These are phyloP conservation scores for Rhopalosiphum maidis DNA, from an alignment of 1,140 invertebrate genomes.

Conservation along the genomic window DNA sequence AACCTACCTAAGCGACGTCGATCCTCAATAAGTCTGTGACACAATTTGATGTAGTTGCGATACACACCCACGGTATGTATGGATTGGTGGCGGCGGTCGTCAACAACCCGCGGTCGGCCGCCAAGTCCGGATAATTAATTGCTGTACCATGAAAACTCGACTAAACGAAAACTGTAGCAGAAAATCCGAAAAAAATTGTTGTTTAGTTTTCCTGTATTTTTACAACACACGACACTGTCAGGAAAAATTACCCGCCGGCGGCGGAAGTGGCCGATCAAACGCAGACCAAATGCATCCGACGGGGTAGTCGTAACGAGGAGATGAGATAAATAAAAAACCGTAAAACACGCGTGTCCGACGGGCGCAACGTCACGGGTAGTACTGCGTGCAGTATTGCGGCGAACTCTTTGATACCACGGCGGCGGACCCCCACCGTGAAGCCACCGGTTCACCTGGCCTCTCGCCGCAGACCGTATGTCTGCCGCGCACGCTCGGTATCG, in stretches of 20 bases:
- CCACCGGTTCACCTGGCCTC: constrained; percentile 49
- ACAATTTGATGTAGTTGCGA: not conserved
- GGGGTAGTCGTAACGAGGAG: not conserved
- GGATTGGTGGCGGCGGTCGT: not conserved
- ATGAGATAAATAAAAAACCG: not conserved
- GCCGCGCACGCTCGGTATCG: not conserved
- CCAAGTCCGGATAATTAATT: not conserved
- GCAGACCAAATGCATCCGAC: not conserved
- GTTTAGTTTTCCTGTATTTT: not conserved
- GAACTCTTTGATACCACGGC: not conserved
- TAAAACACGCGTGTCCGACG: not conserved
- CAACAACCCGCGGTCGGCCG: not conserved
- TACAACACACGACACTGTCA: not conserved
- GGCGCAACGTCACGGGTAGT: constrained; percentile 19
- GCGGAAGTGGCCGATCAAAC: not conserved
- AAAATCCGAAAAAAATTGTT: not conserved
- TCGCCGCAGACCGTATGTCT: constrained; percentile 42
- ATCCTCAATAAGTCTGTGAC: not conserved
- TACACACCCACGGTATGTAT: not conserved
- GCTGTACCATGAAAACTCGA: not conserved
- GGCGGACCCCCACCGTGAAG: not conserved
- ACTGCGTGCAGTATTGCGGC: constrained; percentile 17
- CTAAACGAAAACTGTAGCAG: not conserved
- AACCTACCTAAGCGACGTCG: not conserved
- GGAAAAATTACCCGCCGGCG: not conserved